phyloP scores from a whole-genome alignment of 2,113 vertebrate species.

The Halichoerus grypus region DNA sequence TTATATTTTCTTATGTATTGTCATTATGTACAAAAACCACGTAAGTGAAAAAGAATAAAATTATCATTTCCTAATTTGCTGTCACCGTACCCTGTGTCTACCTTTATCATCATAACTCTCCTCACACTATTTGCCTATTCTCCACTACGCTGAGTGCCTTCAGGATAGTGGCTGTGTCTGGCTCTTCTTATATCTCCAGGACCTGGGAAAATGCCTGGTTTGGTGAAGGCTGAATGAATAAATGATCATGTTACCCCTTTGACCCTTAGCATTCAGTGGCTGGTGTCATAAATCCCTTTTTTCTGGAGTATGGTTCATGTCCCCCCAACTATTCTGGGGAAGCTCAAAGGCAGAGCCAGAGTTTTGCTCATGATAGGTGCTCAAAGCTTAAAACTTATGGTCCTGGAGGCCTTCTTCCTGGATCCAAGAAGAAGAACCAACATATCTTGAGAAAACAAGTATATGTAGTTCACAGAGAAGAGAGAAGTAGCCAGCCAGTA shows the following conservation, averaged over 20 bases:
- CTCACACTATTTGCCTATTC: not conserved
- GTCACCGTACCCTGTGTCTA: not conserved
- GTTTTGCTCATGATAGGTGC: not conserved
- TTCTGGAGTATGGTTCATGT: not conserved
- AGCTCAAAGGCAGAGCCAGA: not conserved
- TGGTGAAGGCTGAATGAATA: not conserved
- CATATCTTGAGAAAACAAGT: not conserved
- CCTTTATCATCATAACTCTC: not conserved
- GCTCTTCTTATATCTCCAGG: not conserved
- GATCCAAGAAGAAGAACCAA: not conserved
- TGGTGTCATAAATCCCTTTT: not conserved
- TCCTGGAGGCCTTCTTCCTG: not conserved
- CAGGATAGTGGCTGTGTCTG: not conserved
- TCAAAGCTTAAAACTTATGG: not conserved
- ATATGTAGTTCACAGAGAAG: not conserved
- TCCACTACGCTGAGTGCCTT: not conserved
- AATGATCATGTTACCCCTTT: not conserved
- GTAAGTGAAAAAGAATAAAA: not conserved
- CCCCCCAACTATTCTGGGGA: not conserved
- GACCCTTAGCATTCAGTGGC: not conserved
- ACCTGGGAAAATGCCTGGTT: not conserved
- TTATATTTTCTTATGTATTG: not conserved
- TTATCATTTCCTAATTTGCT: not conserved
- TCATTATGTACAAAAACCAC: not conserved
- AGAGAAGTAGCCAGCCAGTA: not conserved